Evolutionary conservation across 2,113 vertebrate genomes (phyloP), one percentile per base, ranked within the genome.

Genomic region (Callionymus lyra): DNA sequence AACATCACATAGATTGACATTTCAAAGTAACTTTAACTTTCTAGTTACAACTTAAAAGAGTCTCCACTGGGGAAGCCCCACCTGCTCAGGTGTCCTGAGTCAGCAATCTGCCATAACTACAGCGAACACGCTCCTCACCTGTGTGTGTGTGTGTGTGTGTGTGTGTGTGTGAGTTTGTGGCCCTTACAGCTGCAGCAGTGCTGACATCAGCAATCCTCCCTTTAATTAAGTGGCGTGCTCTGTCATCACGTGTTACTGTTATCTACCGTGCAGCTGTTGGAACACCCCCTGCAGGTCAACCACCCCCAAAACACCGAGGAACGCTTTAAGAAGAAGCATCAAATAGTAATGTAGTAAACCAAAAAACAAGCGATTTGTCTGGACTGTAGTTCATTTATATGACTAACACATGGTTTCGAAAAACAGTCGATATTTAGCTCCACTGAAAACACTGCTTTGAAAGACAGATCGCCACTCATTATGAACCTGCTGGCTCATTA

Each of bases 231-330:
- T 17, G 38, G 37, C 6, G 10, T 50, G 41, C 64, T 72, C 75
- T 84, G 74, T 86, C 82, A 84, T 84, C 82, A 82, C 65, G 13
- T 41, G 19, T 45, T 52, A 31, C 63, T 70, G 53, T 76, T 56
- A 74, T 71, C 62, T 61, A 57, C 44, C 13, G 1, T 54, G 53
- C 56, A 74, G 58, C 55, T 70, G 63, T 61, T 41, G 34, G 50
- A 44, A 34, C 42, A 6, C 36, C 48, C 15, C 34, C 15, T 61
- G 53, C 73, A 79, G 68, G 66, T 79, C 70, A 59, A 39, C 44
- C 2, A n/a, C 1, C 41, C 10, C 36, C 16, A 33, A 49, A 33
- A 27, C 16, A 68, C 52, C 52, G 53, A 55, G 60, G 53, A 74
- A 72, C 41, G 46, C 12, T 53, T 41, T 2, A 9, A 16, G 21